phyloP scores from a whole-genome alignment of 1,140 invertebrate species.

The Saccostrea cuccullata region DNA sequence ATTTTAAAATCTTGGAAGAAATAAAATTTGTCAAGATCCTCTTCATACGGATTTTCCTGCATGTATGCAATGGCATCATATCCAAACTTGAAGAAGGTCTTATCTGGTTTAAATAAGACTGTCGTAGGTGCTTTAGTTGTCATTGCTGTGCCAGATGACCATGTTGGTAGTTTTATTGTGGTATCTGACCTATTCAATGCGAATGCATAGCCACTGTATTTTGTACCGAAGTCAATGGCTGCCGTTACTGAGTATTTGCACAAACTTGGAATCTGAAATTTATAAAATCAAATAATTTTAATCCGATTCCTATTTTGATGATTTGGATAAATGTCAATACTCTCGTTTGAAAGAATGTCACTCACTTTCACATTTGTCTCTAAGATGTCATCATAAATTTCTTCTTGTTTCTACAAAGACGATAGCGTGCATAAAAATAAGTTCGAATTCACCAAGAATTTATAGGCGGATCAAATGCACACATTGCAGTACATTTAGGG shows the following conservation, averaged over 20 bases:
- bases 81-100: conserved; percentile 34
- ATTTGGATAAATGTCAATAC: background rate
- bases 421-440: background rate
- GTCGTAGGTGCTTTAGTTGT: conserved; percentile 34
- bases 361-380: background rate
- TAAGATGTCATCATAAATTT: background rate
- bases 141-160: background rate
- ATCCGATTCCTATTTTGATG: background rate
- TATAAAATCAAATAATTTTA: background rate
- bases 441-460: no score
- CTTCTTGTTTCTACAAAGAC: background rate
- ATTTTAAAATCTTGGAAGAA: conserved; percentile 46
- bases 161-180: background rate
- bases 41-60: background rate
- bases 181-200: background rate
- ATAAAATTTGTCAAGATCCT: conserved; percentile 18
- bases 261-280: background rate
- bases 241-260: background rate
- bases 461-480: no score
- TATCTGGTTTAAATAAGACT: conserved; percentile 29
- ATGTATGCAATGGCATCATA: conserved; percentile 19
- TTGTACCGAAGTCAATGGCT: conserved; percentile 43
- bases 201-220: conserved; percentile 25
- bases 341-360: background rate
- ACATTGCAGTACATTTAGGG: no score